These are phyloP conservation scores for Ciconia stormi DNA, from an alignment of 2,113 vertebrate genomes.

Conservation along the genomic window DNA sequence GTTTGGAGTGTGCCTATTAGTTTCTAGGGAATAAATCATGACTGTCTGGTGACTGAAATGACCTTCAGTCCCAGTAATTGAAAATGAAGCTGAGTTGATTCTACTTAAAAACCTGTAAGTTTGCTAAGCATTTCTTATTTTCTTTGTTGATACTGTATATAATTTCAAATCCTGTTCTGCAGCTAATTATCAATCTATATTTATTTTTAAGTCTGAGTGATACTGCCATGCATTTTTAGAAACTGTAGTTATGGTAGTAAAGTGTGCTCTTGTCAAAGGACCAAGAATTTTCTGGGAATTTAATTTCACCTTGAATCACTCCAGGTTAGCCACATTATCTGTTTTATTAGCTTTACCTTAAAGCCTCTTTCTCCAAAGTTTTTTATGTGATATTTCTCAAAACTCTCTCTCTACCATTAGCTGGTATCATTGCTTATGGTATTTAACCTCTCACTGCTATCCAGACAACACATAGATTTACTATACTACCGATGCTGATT, in stretches of 20 bases:
- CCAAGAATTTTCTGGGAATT: background rate
- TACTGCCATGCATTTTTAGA: background rate
- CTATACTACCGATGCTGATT: background rate
- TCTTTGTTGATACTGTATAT: background rate
- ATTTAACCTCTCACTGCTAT: background rate
- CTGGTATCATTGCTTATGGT: background rate
- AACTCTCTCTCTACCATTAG: background rate
- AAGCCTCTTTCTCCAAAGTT: background rate
- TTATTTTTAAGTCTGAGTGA: background rate
- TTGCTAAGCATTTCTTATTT: slow-evolving; percentile 7
- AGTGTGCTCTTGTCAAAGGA: background rate
- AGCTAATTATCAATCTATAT: background rate
- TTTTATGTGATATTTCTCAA: background rate
- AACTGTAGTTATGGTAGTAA: background rate
- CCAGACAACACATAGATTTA: background rate
- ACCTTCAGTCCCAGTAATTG: slow-evolving; percentile 6
- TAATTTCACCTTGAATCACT: background rate
- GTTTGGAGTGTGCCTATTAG: background rate
- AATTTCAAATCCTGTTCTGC: background rate
- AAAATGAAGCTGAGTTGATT: background rate
- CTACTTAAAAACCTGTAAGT: background rate
- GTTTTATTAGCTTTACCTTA: background rate
- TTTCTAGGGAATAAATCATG: slow-evolving; percentile 34
- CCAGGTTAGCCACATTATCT: background rate
- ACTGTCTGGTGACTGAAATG: background rate